Evolutionary conservation across 2,888 invertebrate species (phyloP), one percentile per base, ranked within the genome.

Genomic region (Diaprepes abbreviatus): DNA sequence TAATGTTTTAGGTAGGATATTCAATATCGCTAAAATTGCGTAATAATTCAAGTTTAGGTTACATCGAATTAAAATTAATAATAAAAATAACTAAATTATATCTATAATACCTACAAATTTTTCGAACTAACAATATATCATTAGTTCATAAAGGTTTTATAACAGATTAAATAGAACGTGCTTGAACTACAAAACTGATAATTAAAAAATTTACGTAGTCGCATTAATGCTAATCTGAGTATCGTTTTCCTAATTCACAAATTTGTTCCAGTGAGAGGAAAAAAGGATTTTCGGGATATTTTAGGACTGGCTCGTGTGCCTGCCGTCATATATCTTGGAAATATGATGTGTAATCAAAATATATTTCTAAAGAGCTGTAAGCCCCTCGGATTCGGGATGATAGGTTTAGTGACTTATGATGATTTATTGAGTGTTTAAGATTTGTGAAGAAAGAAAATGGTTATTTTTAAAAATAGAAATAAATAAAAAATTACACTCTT

Each of bases 211-310:
- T 12, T 17, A 12, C n/a, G 21, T 6, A 14, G 14, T 31, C n/a
- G 10, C n/a, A 12, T 5, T 9, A 19, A 9, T n/a, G 52, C 43
- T 66, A 59, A 66, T 66, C 59, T 66, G 17, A 16, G 35, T 50
- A 57, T 66, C 52, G 59, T 43, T 52, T 43, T 7, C 28, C 43
- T 68, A 63, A 68, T 68, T 68, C 68, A 63, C 62, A 28, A 57
- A 68, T 68, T 63, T 36, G 48, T 68, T 62, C 28, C 10, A 2
- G 57, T 7, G 35, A 36, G 21, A 31, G 35, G 57, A 48, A 58
- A 35, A 36, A 43, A 36, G 28, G 65, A 45, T 28, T 36, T 48
- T 48, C 19, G 24, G 36, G 55, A 55, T 64, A 64, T 64, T 64
- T 64, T 31, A 43, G 55, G 64, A 48, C 43, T 33, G 28, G 33